These are phyloP conservation scores for Epirrita christyi DNA, from an alignment of 2,888 invertebrate species.

Conservation along the genomic window DNA sequence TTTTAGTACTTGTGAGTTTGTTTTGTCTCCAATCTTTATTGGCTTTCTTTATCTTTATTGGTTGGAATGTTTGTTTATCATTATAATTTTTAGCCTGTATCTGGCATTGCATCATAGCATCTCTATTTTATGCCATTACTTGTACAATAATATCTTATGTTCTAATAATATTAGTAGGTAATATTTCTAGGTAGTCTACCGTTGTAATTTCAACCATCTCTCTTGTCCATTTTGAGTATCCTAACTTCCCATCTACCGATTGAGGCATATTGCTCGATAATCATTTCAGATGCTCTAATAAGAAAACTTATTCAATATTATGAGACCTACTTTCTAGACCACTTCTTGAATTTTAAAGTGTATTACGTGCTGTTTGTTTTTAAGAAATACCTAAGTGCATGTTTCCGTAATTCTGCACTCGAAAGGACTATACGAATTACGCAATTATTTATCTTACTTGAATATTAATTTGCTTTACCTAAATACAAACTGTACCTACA, in stretches of 20 bases:
- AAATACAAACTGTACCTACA: not conserved
- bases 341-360: constrained; percentile 61
- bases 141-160: no score
- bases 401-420: constrained; percentile 20
- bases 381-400: constrained; percentile 29
- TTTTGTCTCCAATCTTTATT: not conserved
- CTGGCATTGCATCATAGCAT: no score
- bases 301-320: constrained; percentile 27
- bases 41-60: no score
- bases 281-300: constrained; percentile 12
- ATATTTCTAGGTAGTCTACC: no score
- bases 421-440: constrained; percentile 13
- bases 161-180: no score
- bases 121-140: no score
- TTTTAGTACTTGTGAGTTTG: not conserved
- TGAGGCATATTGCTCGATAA: not conserved
- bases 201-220: no score
- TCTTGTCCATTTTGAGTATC: not conserved
- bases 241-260: not conserved
- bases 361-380: constrained; percentile 54
- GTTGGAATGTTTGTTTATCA: not conserved
- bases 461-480: constrained; percentile 6
- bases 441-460: constrained; percentile 6
- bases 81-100: no score
- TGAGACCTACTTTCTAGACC: constrained; percentile 61